Conservation (phyloP, 2,113 vertebrate species). For the Saimiri boliviensis region DNA sequence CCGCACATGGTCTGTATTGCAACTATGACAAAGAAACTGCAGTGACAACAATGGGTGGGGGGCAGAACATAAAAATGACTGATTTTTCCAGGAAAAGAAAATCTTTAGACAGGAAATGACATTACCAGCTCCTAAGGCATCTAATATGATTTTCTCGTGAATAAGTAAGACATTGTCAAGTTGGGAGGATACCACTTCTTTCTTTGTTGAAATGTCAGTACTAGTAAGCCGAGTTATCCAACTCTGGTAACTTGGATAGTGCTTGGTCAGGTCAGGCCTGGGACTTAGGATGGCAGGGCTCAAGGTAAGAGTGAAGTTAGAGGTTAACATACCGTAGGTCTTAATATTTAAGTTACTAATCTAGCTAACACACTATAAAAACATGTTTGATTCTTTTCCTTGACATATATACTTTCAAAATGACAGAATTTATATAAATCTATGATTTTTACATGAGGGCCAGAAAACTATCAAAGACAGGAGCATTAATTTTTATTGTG, state of each 20-base stretch:
- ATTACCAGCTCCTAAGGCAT: background rate
- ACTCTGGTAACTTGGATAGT: background rate
- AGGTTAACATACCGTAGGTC: background rate
- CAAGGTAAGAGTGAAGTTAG: background rate
- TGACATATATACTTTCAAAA: background rate
- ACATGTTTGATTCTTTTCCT: background rate
- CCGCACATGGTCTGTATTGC: background rate
- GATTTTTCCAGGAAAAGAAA: background rate
- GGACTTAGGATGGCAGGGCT: background rate
- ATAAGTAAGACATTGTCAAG: background rate
- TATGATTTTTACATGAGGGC: background rate
- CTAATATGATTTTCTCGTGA: background rate
- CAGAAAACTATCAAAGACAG: background rate
- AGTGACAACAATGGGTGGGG: background rate
- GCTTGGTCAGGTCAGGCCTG: background rate
- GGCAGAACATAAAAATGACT: constrained; percentile 10
- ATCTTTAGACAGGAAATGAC: background rate
- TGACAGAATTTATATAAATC: constrained; percentile 9
- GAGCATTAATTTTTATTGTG: background rate
- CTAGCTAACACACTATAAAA: background rate
- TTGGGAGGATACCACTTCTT: background rate
- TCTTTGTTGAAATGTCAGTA: background rate
- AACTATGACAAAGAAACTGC: background rate
- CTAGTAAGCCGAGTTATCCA: background rate
- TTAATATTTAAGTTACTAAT: background rate